phyloP scores from a whole-genome alignment of 2,113 vertebrate genomes.

The Corythaeola cristata region DNA sequence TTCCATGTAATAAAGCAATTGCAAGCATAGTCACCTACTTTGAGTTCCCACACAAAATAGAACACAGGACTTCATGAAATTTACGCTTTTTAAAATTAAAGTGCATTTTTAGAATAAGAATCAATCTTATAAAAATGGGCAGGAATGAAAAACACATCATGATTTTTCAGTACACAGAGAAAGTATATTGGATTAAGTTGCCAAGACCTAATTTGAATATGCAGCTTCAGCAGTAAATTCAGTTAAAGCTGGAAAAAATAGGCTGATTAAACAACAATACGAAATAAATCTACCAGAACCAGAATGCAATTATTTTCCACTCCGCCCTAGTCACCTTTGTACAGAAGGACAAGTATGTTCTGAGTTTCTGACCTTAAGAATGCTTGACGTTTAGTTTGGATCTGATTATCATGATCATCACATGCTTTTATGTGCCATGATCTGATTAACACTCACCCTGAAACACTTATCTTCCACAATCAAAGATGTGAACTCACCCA shows the following conservation, averaged over 20 bases:
- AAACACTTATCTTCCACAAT: conserved; percentile 11
- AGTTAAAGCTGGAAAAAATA: not conserved
- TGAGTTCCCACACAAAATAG: not conserved
- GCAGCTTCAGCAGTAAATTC: not conserved
- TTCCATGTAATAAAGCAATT: not conserved
- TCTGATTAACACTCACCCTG: not conserved
- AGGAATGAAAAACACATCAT: not conserved
- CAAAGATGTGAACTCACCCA: not conserved
- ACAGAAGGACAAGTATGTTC: not conserved
- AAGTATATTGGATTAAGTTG: not conserved
- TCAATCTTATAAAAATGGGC: not conserved
- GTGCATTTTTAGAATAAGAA: not conserved
- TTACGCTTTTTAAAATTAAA: not conserved
- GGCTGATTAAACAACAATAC: not conserved
- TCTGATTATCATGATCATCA: not conserved
- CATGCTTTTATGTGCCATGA: not conserved
- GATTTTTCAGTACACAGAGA: not conserved
- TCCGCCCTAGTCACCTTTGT: not conserved
- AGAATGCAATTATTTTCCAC: not conserved
- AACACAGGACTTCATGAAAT: not conserved
- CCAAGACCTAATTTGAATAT: not conserved
- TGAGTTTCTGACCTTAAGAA: not conserved
- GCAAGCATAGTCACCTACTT: not conserved
- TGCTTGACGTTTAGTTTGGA: not conserved
- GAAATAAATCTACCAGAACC: not conserved